Evolutionary conservation across 2,797 vertebrate genomes (phyloP).

Genomic region (Microcaecilia unicolor): DNA sequence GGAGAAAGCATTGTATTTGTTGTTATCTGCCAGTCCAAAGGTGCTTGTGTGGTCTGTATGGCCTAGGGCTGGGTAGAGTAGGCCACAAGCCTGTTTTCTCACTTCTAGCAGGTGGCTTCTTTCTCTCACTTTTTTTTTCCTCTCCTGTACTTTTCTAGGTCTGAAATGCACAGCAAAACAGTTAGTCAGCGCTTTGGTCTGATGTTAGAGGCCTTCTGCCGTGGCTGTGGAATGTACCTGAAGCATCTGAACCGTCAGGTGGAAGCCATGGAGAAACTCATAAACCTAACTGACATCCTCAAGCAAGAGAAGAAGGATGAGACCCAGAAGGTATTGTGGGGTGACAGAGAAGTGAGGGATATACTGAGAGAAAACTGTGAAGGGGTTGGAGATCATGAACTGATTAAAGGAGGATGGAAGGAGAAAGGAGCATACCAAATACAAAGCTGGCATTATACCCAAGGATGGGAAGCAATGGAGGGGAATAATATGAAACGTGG

Average conservation of each 20-base stretch:
- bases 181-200: conserved; percentile 60
- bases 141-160: conserved; percentile 42
- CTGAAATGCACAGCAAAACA: conserved; percentile 69
- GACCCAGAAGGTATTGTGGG: conserved; percentile 36
- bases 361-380: no score
- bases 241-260: conserved; percentile 68
- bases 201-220: conserved; percentile 65
- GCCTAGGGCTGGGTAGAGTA: background rate
- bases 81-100: no score
- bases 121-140: no score
- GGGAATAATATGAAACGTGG: no score
- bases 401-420: no score
- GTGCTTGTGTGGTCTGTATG: no score
- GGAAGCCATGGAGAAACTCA: conserved; percentile 71
- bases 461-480: no score
- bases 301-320: conserved; percentile 71
- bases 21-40: background rate
- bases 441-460: no score
- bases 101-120: no score
- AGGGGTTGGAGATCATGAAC: no score
- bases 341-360: no score
- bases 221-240: conserved; percentile 70
- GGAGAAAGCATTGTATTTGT: background rate
- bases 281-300: conserved; percentile 63
- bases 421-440: no score